Conservation (phyloP, 2,797 vertebrate species). For the Arrhamphus sclerolepis region DNA sequence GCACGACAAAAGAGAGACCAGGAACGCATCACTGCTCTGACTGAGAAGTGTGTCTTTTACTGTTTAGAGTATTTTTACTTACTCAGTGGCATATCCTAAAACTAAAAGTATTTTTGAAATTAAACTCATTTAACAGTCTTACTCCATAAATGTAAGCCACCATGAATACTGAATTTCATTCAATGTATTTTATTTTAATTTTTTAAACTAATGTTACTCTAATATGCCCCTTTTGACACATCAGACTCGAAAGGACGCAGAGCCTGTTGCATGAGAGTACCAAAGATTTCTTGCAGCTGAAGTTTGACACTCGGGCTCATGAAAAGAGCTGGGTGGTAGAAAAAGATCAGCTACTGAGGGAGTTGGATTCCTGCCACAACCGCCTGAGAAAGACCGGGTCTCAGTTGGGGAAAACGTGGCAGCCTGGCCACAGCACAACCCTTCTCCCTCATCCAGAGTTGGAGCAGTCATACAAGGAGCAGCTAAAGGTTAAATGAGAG, state of each 20-base stretch:
- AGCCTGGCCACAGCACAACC: slow-evolving; percentile 42
- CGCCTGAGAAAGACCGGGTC: slow-evolving; percentile 62
- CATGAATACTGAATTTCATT: not conserved
- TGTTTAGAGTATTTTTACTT: not conserved
- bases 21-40: slow-evolving; percentile 83
- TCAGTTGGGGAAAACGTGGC: slow-evolving; percentile 34
- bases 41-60: slow-evolving; percentile 84
- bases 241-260: slow-evolving; percentile 88
- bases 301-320: slow-evolving; percentile 84
- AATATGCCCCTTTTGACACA: not conserved
- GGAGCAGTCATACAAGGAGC: slow-evolving; percentile 74
- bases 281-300: slow-evolving; percentile 90
- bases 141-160: no score
- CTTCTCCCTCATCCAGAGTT: slow-evolving; percentile 52
- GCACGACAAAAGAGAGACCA: slow-evolving; percentile 87
- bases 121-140: no score
- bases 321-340: slow-evolving; percentile 95
- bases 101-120: no score
- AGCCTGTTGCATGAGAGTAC: slow-evolving; percentile 92
- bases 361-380: slow-evolving; percentile 81
- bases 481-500: slow-evolving; percentile 82
- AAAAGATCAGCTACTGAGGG: slow-evolving; percentile 88
- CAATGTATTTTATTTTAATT: not conserved
- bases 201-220: not conserved
- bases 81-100: not conserved